Percentiles rank a stretch among this genome's conserved stretches.
phyloP scores from a whole-genome alignment of 1,140 invertebrate genomes.

The Caenorhabditis briggsae region DNA sequence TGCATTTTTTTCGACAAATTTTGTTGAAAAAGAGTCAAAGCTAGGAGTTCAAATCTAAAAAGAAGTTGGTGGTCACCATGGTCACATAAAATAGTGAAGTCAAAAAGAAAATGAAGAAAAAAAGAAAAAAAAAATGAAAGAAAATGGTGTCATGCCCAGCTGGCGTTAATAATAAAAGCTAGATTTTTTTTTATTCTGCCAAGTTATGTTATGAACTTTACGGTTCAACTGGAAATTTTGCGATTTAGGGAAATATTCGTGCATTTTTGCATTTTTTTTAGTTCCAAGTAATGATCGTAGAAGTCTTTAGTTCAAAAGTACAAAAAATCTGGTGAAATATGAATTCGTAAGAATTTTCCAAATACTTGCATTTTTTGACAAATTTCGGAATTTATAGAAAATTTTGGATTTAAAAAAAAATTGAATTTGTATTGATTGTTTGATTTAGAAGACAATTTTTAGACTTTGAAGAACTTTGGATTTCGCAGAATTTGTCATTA shows the following conservation, averaged over 20 bases:
- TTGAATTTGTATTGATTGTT: too few species aligned
- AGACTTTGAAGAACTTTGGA: too few species aligned
- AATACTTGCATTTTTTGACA: not conserved
- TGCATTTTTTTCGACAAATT: not conserved
- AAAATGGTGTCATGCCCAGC: slow-evolving; percentile 39
- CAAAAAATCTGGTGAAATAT: too few species aligned
- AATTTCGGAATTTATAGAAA: too few species aligned
- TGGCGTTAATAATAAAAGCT: slow-evolving; percentile 40
- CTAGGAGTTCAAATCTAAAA: not conserved
- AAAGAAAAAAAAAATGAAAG: slow-evolving; percentile 6
- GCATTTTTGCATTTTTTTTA: too few species aligned
- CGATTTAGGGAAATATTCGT: too few species aligned
- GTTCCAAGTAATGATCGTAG: too few species aligned
- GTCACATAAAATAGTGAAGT: slow-evolving; percentile 1
- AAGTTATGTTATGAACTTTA: slow-evolving; percentile 38
- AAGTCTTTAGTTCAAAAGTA: too few species aligned
- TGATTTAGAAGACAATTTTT: too few species aligned
- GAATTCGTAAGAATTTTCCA: too few species aligned
- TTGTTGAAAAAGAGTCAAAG: not conserved
- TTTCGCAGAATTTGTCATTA: too few species aligned
- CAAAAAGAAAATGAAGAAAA: slow-evolving; percentile 4
- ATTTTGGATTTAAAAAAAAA: too few species aligned
- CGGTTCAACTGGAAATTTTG: slow-evolving; percentile 4
- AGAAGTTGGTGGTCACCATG: slow-evolving; percentile 30
- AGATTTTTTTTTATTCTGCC: not conserved